Conservation (phyloP, 2,113 vertebrate species). For the Tringa solitaria region DNA sequence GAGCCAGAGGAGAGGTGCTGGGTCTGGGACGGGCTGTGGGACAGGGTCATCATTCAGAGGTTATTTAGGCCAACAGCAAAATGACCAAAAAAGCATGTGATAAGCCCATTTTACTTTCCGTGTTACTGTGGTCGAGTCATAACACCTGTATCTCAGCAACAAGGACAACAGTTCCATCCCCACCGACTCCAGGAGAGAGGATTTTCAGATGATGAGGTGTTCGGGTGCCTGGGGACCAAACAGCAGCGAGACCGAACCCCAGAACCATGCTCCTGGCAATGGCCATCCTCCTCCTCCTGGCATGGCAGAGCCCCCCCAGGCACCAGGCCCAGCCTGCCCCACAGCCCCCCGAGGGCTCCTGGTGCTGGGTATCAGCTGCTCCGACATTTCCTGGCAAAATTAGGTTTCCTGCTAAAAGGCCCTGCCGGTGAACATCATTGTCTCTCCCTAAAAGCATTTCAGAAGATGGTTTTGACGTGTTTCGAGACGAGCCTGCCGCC, state of each 20-base stretch:
- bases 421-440: neutral
- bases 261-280: neutral
- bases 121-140: no score
- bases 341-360: neutral
- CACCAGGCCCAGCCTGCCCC: neutral
- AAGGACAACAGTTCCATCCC: neutral
- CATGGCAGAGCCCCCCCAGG: rapidly evolving
- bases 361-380: neutral
- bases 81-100: neutral
- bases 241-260: neutral
- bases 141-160: rapidly evolving
- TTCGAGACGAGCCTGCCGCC: neutral
- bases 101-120: neutral
- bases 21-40: neutral
- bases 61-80: neutral
- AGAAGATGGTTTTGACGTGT: neutral
- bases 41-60: neutral
- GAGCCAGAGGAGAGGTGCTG: neutral
- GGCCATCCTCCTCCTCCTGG: neutral
- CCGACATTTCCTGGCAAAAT: neutral
- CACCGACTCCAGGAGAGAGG: neutral
- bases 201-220: neutral
- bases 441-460: neutral
- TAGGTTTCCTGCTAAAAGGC: neutral
- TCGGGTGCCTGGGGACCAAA: neutral